Evolutionary conservation across 2,888 invertebrate genomes (phyloP).

Genomic region (Lasioglossum leucozonium): DNA sequence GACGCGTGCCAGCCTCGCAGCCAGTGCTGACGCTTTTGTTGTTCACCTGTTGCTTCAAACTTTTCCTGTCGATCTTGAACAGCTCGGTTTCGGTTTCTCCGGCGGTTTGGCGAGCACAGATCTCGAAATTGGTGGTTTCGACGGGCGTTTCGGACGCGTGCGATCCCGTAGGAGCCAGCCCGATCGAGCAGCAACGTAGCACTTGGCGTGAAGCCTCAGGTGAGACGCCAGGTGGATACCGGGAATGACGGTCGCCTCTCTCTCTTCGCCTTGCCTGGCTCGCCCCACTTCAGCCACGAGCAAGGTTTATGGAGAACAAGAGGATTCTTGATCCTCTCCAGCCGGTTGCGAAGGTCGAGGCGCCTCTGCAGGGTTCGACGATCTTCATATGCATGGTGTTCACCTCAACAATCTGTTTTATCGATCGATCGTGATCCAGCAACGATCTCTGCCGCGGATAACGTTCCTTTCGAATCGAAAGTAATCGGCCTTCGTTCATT

Average conservation of each 20-base stretch:
- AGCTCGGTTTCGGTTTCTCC: not conserved
- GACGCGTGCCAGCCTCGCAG: constrained; percentile 9
- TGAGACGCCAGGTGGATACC: constrained; percentile 80
- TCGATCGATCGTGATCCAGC: constrained; percentile 15
- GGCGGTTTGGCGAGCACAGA: not conserved
- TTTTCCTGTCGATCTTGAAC: not conserved
- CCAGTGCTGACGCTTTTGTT: not conserved
- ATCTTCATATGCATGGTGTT: constrained; percentile 40
- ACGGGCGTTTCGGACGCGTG: constrained; percentile 43
- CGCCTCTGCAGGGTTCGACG: constrained; percentile 64
- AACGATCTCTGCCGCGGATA: constrained; percentile 8
- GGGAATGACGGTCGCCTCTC: constrained; percentile 66
- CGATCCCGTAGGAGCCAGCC: constrained; percentile 45
- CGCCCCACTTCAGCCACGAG: constrained; percentile 62
- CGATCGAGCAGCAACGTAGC: constrained; percentile 68
- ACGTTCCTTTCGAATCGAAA: not conserved
- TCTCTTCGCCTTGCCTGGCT: constrained; percentile 58
- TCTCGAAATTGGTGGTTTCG: constrained; percentile 24
- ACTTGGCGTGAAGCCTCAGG: constrained; percentile 72
- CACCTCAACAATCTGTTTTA: constrained; percentile 52
- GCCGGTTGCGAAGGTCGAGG: constrained; percentile 50
- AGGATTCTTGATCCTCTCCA: constrained; percentile 61
- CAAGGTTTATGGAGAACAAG: constrained; percentile 67
- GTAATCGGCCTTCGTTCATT: not conserved
- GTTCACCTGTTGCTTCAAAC: constrained; percentile 36